These are phyloP conservation scores for Drosophila equinoxialis DNA, from an alignment of 1,140 invertebrate genomes.

Conservation along the genomic window DNA sequence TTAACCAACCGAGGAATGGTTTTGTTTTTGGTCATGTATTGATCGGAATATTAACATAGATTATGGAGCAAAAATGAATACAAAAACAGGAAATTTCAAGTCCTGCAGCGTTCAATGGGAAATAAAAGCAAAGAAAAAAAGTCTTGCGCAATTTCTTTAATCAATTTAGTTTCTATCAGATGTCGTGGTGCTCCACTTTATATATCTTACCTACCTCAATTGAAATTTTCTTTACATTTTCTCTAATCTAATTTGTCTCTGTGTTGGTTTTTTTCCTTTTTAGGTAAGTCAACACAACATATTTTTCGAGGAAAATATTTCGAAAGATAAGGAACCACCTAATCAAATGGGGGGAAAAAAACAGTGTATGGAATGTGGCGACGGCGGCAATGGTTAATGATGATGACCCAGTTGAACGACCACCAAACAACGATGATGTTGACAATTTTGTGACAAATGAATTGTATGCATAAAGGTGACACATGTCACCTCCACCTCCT, in stretches of 20 bases:
- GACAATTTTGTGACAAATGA: conserved; percentile 57
- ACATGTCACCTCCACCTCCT: conserved; percentile 40
- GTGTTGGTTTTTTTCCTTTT: neutral
- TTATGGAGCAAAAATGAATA: neutral
- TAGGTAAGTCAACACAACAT: conserved; percentile 2
- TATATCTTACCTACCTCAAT: conserved; percentile 3
- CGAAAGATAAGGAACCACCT: neutral
- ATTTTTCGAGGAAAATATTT: neutral
- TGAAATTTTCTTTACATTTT: conserved; percentile 1
- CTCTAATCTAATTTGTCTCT: neutral
- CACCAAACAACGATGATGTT: conserved; percentile 2
- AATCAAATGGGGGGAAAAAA: conserved; percentile 1
- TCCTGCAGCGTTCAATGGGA: too few relatives aligned
- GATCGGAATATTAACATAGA: conserved; percentile 45
- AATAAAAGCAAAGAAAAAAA: too few relatives aligned
- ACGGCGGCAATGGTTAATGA: conserved; percentile 20
- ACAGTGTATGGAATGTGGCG: conserved; percentile 16
- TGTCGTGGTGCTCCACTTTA: neutral
- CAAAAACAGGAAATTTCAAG: too few relatives aligned
- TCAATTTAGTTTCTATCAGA: too few relatives aligned
- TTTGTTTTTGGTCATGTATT: conserved; percentile 37
- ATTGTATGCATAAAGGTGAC: conserved; percentile 48
- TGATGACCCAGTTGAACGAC: conserved; percentile 53
- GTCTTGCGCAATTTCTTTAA: too few relatives aligned
- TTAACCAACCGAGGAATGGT: conserved; percentile 21